Base-by-base conservation (phyloP, 2,113 vertebrate species). In the Symphodus melops region DNA sequence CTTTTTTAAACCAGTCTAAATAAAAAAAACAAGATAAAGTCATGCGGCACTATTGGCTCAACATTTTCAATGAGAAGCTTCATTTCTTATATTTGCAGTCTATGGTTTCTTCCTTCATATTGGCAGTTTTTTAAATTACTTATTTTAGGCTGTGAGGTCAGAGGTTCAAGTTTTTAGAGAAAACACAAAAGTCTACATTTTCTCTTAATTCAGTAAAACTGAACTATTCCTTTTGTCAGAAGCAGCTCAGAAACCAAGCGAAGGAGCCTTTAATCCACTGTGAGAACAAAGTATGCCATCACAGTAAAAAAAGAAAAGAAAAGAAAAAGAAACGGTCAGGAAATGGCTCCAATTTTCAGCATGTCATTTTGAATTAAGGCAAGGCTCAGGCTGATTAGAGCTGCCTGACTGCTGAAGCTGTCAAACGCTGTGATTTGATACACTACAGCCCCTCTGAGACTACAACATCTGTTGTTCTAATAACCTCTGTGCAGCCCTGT, bases 391-490 rank as follows among this genome's bases (percentile, higher is more conserved):
- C 37, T 84, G 75, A 88, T 85, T 85, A 68, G 39, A 80, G 41
- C 20, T 46, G 84, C 72, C 61, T 74, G 72, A 76, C 72, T 79
- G 75, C 58, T 77, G 76, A 76, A 86, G 59, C 61, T 57, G 70
- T 81, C 68, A 72, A 57, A 82, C 9, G 48, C 41, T 52, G 75
- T 65, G 71, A 86, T 87, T 65, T 61, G 83, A 90, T 82, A 42
- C 72, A 62, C 83, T 63, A 10, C 46, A 68, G 85, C 52, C 49
- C 81, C 84, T 65, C 69, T 23, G 81, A 78, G 82, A 63, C 57
- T 10, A 46, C 59, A 41, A 64, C 64, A 83, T 84, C 84, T 84
- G 77, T 69, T 82, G 74, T 84, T 88, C 71, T 84, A 89, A 84
- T 86, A 86, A 85, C 82, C 73, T 83, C 73, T 53, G 66, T 1